Evolutionary conservation across 2,888 invertebrate genomes (phyloP), one percentile per base, ranked within the genome.

Genomic region (Acronicta psi): DNA sequence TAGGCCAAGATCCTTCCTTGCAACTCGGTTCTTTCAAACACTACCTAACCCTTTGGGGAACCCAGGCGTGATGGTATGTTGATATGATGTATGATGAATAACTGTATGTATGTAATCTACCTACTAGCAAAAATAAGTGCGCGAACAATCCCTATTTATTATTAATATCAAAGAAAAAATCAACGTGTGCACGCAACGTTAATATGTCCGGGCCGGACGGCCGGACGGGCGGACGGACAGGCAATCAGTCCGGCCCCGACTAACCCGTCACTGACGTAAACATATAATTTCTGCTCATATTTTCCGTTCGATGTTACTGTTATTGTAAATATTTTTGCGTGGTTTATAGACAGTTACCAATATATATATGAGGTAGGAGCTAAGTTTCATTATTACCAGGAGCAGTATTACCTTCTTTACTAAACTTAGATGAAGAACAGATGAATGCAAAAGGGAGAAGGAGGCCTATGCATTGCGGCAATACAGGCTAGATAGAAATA

Each of bases 171-270:
- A 59, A 75, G 45, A 66, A 76, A 70, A 73, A 77, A 77, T 81
- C 68, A 61, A 51, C 52, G 56, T 61, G 59, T 63, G 60, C 76
- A 81, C 78, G 80, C 78, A 69, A 78, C 67, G 64, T 70, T 65
- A 55, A 62, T 77, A 65, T 55, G 67, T 64, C 74, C 56, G 62
- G 56, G 25, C 3, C 59, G 53, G 51, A 69, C 79, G 56, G 25
- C 3, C 59, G 53, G 51, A 69, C 79, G 40, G 69, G 74, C 81
- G 53, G 85, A 84, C 83, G 56, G 90, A 86, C 89, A 87, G 85
- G 82, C 86, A 85, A 87, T 88, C 88, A 80, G 77, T 74, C 76
- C 60, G 62, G 64, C 43, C 65, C 64, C 75, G 68, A 74, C 80
- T 41, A 47, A 74, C 65, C 81, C 73, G 73, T 80, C 83, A 78